Evolutionary conservation across 2,113 vertebrate species (phyloP), one percentile per base, ranked within the genome.

Genomic region (Physeter macrocephalus): DNA sequence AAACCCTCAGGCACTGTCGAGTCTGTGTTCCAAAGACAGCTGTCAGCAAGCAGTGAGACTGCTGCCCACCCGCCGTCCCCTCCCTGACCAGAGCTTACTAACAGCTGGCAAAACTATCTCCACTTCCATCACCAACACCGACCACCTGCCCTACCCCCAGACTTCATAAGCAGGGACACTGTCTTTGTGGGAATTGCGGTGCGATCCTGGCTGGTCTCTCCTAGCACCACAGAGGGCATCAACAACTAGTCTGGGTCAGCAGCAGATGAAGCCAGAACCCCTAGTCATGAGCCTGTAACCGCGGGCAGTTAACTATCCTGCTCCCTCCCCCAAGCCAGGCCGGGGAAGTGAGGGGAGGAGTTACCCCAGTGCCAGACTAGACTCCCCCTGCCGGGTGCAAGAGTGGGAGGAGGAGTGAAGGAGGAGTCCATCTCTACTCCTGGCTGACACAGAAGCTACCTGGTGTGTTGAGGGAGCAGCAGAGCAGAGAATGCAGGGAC

Each of bases 401-500:
- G 39, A n/a, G n/a, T 21, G 17, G 54, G 46, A 59, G 12, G 14
- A 39, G 72, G 10, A 6, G 15, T 8, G 9, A 54, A 61, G 71
- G 43, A 7, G 12, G 14, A 64, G 11, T 14, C 59, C 7, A 41
- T 1, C 6, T 4, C 41, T 12, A 46, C 12, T 61, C 17, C 27
- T 34, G 23, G 31, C 27, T 18, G 84, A 17, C 0, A 0, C 17
- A 0, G 36, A 77, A 69, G 8, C 52, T 34, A 6, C 69, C 7
- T 41, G 27, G 17, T 1, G 3, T 13, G 0, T 13, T 1, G 13
- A 49, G n/a, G 39, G n/a, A 52, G 14, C 36, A 12, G 41, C n/a
- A 14, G 54, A 39, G 57, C 36, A 39, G 31, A 36, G 36, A 18
- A 11, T 2, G 31, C 54, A 7, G 10, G 52, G 43, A 81, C n/a